These are phyloP conservation scores for Drosophila grimshawi DNA, from an alignment of 1,140 invertebrate genomes.

Conservation along the genomic window DNA sequence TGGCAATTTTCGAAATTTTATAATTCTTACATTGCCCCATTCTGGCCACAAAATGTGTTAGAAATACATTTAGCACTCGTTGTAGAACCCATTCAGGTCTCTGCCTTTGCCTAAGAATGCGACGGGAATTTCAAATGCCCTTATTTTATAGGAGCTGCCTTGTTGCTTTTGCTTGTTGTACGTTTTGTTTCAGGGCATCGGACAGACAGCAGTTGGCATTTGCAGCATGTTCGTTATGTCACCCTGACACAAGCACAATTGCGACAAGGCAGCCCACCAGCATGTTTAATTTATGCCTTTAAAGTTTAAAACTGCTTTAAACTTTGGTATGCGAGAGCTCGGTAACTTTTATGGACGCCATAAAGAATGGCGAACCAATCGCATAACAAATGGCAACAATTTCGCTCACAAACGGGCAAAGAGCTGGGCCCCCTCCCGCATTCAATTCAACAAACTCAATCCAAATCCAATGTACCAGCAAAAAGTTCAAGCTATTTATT, in stretches of 20 bases:
- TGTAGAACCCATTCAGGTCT: constrained; percentile 15
- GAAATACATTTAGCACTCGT: constrained; percentile 51
- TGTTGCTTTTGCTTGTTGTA: constrained; percentile 32
- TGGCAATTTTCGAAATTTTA: constrained; percentile 48
- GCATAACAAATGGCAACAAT: constrained; percentile 81
- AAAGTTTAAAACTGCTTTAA: constrained; percentile 64
- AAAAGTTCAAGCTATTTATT: constrained; percentile 80
- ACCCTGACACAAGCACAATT: constrained; percentile 15
- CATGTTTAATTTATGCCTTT: constrained; percentile 74
- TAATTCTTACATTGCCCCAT: constrained; percentile 32
- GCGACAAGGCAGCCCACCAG: constrained; percentile 12
- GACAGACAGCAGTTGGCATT: constrained; percentile 57
- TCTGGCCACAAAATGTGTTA: constrained; percentile 61
- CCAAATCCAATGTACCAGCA: constrained; percentile 57
- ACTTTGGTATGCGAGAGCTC: constrained; percentile 59
- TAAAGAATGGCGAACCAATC: constrained; percentile 64
- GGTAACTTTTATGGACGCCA: constrained; percentile 62
- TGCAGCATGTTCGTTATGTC: constrained; percentile 63
- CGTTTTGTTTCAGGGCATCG: constrained; percentile 37
- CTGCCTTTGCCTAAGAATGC: constrained; percentile 57
- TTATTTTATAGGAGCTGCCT: constrained; percentile 50
- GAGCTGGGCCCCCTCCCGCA: constrained; percentile 11
- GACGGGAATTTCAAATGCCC: constrained; percentile 67
- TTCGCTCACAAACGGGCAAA: constrained; percentile 68
- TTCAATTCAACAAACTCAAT: constrained; percentile 53